phyloP scores from a whole-genome alignment of 2,113 vertebrate genomes.

The Elanus axillaris region DNA sequence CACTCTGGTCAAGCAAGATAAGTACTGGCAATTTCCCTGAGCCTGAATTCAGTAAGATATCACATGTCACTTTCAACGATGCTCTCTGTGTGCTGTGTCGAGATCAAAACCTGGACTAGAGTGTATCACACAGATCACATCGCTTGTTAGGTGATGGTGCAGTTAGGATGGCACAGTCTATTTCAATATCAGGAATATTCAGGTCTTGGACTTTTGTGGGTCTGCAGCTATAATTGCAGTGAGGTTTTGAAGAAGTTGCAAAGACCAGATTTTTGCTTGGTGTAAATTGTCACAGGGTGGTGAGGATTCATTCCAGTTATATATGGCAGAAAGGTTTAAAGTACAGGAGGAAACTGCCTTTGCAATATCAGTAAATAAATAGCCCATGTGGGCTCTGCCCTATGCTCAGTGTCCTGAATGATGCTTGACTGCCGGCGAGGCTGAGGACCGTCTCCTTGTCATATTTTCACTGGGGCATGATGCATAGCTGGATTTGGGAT shows the following conservation, averaged over 20 bases:
- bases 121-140: conserved; percentile 60
- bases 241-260: neutral
- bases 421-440: neutral
- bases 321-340: neutral
- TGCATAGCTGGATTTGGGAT: neutral
- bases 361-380: neutral
- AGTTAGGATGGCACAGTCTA: neutral
- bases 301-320: neutral
- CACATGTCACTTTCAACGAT: conserved; percentile 49
- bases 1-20: conserved; percentile 65
- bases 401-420: neutral
- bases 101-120: conserved; percentile 61
- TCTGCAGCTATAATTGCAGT: neutral
- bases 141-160: neutral
- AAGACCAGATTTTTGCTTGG: neutral
- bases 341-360: neutral
- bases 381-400: neutral
- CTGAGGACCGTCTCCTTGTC: neutral
- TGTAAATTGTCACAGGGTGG: neutral
- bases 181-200: conserved; percentile 50
- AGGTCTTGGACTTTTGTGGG: neutral
- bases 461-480: neutral
- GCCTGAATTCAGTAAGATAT: conserved; percentile 51
- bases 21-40: conserved; percentile 60
- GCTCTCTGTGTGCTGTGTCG: conserved; percentile 26